phyloP scores from a whole-genome alignment of 2,113 vertebrate genomes.

The Cephalopterus ornatus region DNA sequence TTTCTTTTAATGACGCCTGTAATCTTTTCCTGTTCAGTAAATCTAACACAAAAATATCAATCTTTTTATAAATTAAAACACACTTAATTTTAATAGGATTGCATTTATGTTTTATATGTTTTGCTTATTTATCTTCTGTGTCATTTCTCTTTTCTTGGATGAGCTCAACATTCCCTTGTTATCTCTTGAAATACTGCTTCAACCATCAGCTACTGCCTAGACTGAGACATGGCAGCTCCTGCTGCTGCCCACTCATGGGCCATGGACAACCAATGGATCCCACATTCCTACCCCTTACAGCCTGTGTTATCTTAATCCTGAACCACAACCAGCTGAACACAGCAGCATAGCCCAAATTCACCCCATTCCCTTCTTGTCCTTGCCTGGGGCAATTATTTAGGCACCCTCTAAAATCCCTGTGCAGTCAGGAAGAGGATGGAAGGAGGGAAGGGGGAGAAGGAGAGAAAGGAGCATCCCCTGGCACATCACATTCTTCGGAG shows the following conservation, averaged over 20 bases:
- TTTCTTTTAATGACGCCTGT: conserved; percentile 64
- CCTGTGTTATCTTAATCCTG: neutral
- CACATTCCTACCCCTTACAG: neutral
- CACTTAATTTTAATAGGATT: conserved; percentile 73
- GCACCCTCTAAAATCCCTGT: neutral
- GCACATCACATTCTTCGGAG: neutral
- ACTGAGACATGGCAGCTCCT: conserved; percentile 13
- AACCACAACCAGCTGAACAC: neutral
- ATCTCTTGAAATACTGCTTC: conserved; percentile 74
- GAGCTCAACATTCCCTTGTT: conserved; percentile 60
- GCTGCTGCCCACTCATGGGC: neutral
- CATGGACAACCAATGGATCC: neutral
- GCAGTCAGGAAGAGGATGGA: neutral
- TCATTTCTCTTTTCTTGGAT: conserved; percentile 54
- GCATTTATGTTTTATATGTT: conserved; percentile 66
- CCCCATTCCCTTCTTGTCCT: neutral
- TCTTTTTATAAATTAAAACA: conserved; percentile 60
- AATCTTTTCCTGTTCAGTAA: conserved; percentile 56
- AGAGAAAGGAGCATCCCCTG: neutral
- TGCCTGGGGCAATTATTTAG: neutral
- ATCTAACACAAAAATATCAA: conserved; percentile 58
- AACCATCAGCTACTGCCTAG: conserved; percentile 41
- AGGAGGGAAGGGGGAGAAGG: neutral
- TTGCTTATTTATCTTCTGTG: conserved; percentile 62
- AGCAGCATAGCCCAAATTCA: neutral